Base-by-base conservation (phyloP, 2,797 vertebrate species). In the Botia almorhae region DNA sequence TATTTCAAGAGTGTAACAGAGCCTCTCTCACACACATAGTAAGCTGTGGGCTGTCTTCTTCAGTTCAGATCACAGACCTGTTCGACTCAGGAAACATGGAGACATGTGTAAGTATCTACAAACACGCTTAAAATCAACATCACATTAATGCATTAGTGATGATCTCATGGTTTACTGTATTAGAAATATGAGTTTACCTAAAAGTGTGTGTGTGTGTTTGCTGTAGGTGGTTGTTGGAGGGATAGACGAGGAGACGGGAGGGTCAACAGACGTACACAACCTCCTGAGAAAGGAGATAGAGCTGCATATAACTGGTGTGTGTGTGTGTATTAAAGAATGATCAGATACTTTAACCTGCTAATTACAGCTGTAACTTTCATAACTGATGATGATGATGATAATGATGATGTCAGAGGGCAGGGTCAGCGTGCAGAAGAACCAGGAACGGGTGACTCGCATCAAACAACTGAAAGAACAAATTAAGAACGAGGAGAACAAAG, bases 211-310 rank as follows among this genome's bases (percentile, higher is more conserved):
- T 69, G 56, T 33, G 55, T 69, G 46, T 58, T 10, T 46, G 55
- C 7, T 78, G 46, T 58, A 78, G 74, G 81, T 76, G 58, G 56
- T 82, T 88, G 88, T 76, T 23, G 33, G 13, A 65, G 64, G 19
- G 73, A 17, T 60, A 65, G 51, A 74, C 46, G 48, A 80, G 65
- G 23, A 13, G 46, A 46, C 53, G 80, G 79, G 55, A 74, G 82
- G 78, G 65, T 56, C 82, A 82, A 70, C 75, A 10, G 88, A 90
- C 51, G 86, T 94, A 67, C 88, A 92, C 64, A 85, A 91, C 0
- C 90, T 89, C 82, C 87, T 95, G 74, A 93, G 86, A 85, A 86
- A 87, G 56, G 91, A 94, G 85, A 92, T 93, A 86, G 90, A 93
- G 46, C 89, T 88, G 71, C 93, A 95, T 46, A 87, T 94, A 55